A percentile compares a stretch with the other conserved stretches of the same genome.
Evolutionary conservation across 2,888 invertebrate species (phyloP).

Genomic region (Hecatera dysodea): DNA sequence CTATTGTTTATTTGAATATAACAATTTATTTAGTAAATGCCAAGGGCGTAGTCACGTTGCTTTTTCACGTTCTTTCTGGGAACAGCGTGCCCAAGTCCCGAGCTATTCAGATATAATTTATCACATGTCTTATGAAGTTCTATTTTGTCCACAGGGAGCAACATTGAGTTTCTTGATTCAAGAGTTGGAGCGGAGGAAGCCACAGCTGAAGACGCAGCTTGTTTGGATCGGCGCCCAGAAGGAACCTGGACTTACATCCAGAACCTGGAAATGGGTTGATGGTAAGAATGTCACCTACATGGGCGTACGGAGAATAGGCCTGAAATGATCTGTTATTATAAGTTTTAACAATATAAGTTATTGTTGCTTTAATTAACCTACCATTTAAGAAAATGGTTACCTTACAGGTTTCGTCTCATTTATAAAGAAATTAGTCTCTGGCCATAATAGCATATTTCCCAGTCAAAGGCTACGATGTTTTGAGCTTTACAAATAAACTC

Average conservation of each 20-base stretch:
- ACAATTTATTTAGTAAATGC: neutral
- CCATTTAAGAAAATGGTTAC: neutral
- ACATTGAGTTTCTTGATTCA: constrained; percentile 93
- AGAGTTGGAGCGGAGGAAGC: constrained; percentile 95
- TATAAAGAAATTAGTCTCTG: neutral
- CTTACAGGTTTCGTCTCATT: too few species aligned
- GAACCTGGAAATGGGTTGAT: constrained; percentile 97
- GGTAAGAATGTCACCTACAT: constrained; percentile 91
- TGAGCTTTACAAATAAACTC: neutral
- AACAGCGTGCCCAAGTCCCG: too few species aligned
- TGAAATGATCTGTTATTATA: too few species aligned
- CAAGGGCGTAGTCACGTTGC: neutral
- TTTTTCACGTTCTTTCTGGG: too few species aligned
- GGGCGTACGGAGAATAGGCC: too few species aligned
- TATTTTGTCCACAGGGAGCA: constrained; percentile 85
- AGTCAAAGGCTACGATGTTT: too few species aligned
- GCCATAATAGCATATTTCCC: too few species aligned
- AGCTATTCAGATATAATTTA: too few species aligned
- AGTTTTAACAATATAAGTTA: too few species aligned
- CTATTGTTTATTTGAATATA: neutral
- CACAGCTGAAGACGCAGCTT: constrained; percentile 95
- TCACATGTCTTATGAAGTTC: neutral
- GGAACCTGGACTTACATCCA: constrained; percentile 95
- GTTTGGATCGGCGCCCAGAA: constrained; percentile 98
- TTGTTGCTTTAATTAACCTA: neutral